Percentiles rank a stretch among this genome's conserved stretches.
Evolutionary conservation across 2,113 vertebrate genomes (phyloP).

Genomic region (Antechinus flavipes): DNA sequence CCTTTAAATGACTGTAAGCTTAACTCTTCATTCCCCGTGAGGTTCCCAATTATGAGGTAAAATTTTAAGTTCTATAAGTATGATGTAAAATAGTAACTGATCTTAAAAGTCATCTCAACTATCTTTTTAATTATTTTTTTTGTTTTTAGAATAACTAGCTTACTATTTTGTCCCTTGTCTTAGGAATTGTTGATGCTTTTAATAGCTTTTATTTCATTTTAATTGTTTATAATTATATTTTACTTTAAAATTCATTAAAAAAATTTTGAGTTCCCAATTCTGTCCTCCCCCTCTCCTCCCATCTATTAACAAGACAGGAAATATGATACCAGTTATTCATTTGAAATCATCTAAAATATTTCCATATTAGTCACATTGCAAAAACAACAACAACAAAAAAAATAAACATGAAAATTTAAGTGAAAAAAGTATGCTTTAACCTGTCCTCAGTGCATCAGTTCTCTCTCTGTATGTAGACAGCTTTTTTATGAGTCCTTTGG

Average conservation of each 20-base stretch:
- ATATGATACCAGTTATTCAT: not conserved
- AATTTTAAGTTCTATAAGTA: constrained; percentile 44
- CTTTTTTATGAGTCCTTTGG: not conserved
- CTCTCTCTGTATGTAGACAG: not conserved
- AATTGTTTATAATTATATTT: not conserved
- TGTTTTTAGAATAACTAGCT: constrained; percentile 22
- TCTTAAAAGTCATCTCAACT: constrained; percentile 12
- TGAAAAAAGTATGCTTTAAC: not conserved
- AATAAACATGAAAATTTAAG: not conserved
- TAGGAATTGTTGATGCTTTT: not conserved
- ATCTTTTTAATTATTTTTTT: constrained; percentile 27
- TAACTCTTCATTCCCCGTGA: constrained; percentile 42
- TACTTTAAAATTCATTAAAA: not conserved
- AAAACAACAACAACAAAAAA: not conserved
- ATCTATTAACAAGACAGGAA: not conserved
- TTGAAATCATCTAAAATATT: not conserved
- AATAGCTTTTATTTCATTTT: not conserved
- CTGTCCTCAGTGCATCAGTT: not conserved
- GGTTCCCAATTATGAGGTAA: constrained; percentile 20
- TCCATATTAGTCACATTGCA: not conserved
- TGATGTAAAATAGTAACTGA: constrained; percentile 24
- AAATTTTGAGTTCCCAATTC: not conserved
- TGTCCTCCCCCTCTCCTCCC: not conserved
- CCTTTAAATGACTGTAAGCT: not conserved
- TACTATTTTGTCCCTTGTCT: constrained; percentile 30